Evolutionary conservation across 2,797 vertebrate genomes (phyloP).

Genomic region (Notolepis coatsorum): DNA sequence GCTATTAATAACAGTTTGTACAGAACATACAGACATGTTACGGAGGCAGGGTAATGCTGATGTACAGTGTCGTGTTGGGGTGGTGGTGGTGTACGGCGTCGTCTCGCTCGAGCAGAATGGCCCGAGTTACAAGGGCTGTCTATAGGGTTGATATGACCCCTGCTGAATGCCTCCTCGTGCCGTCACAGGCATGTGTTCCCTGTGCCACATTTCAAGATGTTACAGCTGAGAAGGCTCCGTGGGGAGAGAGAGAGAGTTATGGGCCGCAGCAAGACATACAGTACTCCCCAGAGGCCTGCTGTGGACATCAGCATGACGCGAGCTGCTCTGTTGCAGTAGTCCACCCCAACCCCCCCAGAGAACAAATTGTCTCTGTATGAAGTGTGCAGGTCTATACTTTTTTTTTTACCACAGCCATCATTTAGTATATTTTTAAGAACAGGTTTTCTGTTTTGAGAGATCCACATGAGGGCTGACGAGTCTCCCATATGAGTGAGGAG

Average conservation of each 20-base stretch:
- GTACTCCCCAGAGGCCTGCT: constrained; percentile 29
- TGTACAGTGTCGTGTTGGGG: not conserved
- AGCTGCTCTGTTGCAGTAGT: not conserved
- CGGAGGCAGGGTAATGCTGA: too few relatives aligned
- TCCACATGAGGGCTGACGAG: constrained; percentile 10
- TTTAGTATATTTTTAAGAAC: too few relatives aligned
- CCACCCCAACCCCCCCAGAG: constrained; percentile 3
- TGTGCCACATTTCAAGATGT: constrained; percentile 3
- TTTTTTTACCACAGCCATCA: not conserved
- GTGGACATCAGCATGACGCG: constrained; percentile 12
- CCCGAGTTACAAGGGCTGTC: not conserved
- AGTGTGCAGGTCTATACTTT: constrained; percentile 10
- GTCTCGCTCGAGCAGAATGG: not conserved
- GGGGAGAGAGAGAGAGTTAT: constrained; percentile 2
- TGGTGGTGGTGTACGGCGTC: not conserved
- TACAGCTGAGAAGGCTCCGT: constrained; percentile 11
- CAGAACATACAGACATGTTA: not conserved
- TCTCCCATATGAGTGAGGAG: not conserved
- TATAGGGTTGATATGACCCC: not conserved
- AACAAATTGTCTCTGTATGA: constrained; percentile 15
- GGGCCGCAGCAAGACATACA: constrained; percentile 17
- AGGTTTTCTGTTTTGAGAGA: too few relatives aligned
- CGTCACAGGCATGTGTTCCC: not conserved
- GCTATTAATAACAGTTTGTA: constrained; percentile 3
- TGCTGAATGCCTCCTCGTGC: too few relatives aligned